These are phyloP conservation scores for Ryuthela nishihirai DNA, from an alignment of 2,888 invertebrate genomes.

Conservation along the genomic window DNA sequence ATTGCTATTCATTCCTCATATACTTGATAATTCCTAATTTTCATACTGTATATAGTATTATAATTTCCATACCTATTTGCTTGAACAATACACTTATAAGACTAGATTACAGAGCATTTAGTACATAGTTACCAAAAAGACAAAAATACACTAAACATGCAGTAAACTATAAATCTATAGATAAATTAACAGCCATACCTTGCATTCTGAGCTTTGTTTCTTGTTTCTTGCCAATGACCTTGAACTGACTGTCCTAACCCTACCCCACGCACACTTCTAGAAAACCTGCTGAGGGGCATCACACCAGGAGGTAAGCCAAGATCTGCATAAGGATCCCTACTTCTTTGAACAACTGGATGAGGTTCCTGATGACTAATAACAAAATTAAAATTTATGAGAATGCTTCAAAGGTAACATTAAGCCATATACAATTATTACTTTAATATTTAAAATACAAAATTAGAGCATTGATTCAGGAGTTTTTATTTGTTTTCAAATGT, in stretches of 20 bases:
- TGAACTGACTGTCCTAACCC: constrained; percentile 16
- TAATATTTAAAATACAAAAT: not conserved
- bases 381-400: not conserved
- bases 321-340: constrained; percentile 25
- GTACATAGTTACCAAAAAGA: not conserved
- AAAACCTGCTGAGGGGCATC: constrained; percentile 15
- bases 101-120: too few species aligned
- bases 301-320: constrained; percentile 10
- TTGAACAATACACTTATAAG: too few species aligned
- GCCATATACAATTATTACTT: too few species aligned
- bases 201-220: constrained; percentile 32
- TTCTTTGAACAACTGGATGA: constrained; percentile 17
- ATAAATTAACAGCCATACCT: constrained; percentile 6
- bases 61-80: too few species aligned
- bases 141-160: not conserved
- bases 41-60: too few species aligned
- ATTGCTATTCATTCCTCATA: too few species aligned
- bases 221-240: constrained; percentile 33
- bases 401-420: too few species aligned
- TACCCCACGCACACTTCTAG: constrained; percentile 11
- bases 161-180: not conserved
- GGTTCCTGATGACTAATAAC: constrained; percentile 19
- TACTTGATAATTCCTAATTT: too few species aligned
- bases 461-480: too few species aligned
- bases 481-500: too few species aligned